Evolutionary conservation across 1,140 invertebrate genomes (phyloP).

Genomic region (Psilanteris sp.): DNA sequence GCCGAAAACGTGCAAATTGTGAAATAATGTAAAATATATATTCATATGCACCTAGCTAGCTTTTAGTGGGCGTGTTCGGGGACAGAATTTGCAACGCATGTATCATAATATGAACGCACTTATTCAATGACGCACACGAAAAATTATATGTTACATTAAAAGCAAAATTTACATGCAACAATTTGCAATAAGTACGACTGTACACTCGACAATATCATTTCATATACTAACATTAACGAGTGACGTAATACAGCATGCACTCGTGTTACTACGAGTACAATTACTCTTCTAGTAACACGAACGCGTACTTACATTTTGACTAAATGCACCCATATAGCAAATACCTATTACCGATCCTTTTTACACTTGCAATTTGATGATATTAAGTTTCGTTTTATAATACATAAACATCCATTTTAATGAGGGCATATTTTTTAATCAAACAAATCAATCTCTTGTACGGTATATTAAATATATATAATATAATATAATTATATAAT

Average conservation of each 20-base stretch:
- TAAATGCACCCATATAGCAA: slow-evolving; percentile 15
- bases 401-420: no score
- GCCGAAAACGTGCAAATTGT: neutral
- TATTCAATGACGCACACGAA: slow-evolving; percentile 34
- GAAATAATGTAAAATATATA: slow-evolving; percentile 31
- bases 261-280: slow-evolving; percentile 31
- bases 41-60: slow-evolving; percentile 3
- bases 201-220: slow-evolving; percentile 42
- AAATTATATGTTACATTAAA: slow-evolving; percentile 57
- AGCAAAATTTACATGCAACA: slow-evolving; percentile 47
- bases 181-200: slow-evolving; percentile 38
- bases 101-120: slow-evolving; percentile 26
- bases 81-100: slow-evolving; percentile 29
- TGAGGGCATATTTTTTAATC: no score
- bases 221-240: slow-evolving; percentile 41
- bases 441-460: no score
- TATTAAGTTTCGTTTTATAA: neutral
- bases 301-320: slow-evolving; percentile 39
- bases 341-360: slow-evolving; percentile 9
- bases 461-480: no score
- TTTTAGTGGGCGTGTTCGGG: slow-evolving; percentile 12
- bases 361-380: slow-evolving; percentile 7
- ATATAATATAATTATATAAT: no score
- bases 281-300: slow-evolving; percentile 43
- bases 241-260: slow-evolving; percentile 41